Evolutionary conservation across 2,797 vertebrate genomes (phyloP).

Genomic region (Adelosebastes latens): DNA sequence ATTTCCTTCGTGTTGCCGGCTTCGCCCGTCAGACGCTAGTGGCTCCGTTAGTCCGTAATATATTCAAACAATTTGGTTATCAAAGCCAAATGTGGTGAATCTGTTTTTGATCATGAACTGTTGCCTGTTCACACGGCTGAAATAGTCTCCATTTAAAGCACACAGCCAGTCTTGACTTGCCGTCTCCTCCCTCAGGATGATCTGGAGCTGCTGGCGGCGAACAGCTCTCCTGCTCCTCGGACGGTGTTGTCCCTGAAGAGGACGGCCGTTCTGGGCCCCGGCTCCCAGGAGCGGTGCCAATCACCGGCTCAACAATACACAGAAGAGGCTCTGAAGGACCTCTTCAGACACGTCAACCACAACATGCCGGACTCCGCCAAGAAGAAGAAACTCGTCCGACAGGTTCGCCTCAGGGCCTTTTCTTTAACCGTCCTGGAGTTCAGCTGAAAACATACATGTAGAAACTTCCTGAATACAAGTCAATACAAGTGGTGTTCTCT

Average conservation of each 20-base stretch:
- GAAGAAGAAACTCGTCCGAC: conserved; percentile 95
- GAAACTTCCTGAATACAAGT: neutral
- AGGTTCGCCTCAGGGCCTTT: conserved; percentile 78
- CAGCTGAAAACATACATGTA: neutral
- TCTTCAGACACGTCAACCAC: conserved; percentile 92
- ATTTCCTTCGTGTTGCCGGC: too few species aligned
- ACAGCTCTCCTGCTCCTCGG: conserved; percentile 34
- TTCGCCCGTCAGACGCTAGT: too few species aligned
- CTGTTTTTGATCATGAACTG: neutral
- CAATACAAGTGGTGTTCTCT: neutral
- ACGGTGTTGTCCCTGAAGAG: conserved; percentile 65
- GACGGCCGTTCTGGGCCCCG: conserved; percentile 30
- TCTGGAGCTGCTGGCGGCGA: conserved; percentile 83
- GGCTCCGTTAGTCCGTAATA: too few species aligned
- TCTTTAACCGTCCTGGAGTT: neutral
- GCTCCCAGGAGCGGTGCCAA: conserved; percentile 79
- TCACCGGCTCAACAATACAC: conserved; percentile 89
- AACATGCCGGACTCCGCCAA: conserved; percentile 96
- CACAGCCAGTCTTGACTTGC: neutral
- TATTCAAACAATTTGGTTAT: neutral
- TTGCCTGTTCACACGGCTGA: neutral
- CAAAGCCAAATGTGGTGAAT: neutral
- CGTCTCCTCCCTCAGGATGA: conserved; percentile 85
- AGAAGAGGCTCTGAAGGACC: conserved; percentile 91
- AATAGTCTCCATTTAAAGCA: neutral